Conservation (phyloP, 2,888 invertebrate species). For the Stenotaenia linearis region DNA sequence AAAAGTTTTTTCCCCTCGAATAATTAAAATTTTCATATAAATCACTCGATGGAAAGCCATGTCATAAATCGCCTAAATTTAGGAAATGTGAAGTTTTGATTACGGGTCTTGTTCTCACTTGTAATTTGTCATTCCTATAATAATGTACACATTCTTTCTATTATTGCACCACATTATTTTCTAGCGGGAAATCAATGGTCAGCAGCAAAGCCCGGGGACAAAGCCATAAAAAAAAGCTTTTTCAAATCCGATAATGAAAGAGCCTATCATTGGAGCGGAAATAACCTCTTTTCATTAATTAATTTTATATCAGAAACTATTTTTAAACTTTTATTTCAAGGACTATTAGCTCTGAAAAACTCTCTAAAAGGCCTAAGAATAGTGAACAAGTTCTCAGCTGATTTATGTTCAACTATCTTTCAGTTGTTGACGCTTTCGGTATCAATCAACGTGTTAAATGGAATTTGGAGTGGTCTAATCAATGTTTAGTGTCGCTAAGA, state of each 20-base stretch:
- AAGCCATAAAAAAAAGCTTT: background rate
- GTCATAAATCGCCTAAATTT: background rate
- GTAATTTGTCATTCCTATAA: too few relatives aligned
- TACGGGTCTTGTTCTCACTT: background rate
- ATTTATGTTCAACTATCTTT: background rate
- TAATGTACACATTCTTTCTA: background rate
- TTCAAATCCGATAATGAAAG: background rate
- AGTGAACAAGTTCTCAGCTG: background rate
- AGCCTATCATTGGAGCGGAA: background rate
- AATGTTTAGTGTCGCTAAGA: background rate
- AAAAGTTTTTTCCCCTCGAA: too few relatives aligned
- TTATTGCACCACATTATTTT: background rate
- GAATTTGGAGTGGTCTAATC: conserved; percentile 6
- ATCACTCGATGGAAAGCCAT: too few relatives aligned
- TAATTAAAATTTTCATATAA: too few relatives aligned
- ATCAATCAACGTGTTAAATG: background rate
- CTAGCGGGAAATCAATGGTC: background rate
- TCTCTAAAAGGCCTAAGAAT: background rate
- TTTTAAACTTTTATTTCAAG: too few relatives aligned
- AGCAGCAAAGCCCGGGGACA: background rate
- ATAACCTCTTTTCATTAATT: background rate
- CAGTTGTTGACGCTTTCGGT: background rate
- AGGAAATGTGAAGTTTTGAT: background rate
- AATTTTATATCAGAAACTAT: too few relatives aligned
- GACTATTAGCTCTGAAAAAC: too few relatives aligned